Base-by-base conservation (phyloP, 2,888 invertebrate species). In the Amblyjoppa fuscipennis region DNA sequence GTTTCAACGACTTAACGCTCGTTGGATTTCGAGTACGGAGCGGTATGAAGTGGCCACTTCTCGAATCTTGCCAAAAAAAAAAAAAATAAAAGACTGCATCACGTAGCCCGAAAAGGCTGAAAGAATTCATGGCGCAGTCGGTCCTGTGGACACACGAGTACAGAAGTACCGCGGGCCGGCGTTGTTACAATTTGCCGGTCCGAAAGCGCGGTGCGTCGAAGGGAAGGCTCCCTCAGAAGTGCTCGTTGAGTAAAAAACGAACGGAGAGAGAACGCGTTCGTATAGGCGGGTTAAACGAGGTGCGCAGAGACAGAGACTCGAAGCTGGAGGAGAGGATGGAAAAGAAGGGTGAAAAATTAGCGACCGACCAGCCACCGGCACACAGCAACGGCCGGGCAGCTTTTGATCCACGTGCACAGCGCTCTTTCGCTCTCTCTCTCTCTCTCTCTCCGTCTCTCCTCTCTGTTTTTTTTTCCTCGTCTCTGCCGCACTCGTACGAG, bases 301-400 rank as follows among this genome's bases (percentile, higher is more conserved):
- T 56, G 34, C 64, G 53, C 49, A 76, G 51, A 64, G 25, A 59
- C 41, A 71, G 31, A 70, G 73, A 75, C 41, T 64, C 25, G 20
- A 66, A 77, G 74, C 28, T 66, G 74, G 75, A 83, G 76, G 75
- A 74, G 78, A 13, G 66, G n/a, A 61, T 71, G 76, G 70, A 83
- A 59, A 76, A 53, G 81, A 83, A 82, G 68, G 82, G 81, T 87
- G 83, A 89, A 89, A 90, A 91, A 90, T 90, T 90, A 90, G 88
- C 78, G 78, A 89, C 88, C 88, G 86, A 85, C 84, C 78, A 85
- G 76, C 45, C 80, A 34, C 71, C 59, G 59, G 75, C 71, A 51
- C 68, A 34, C 16, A n/a, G 45, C 69, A 73, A 56, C 69, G 56
- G 38, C 74, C 59, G 78, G 78, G 70, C 84, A 84, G 82, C 79